Evolutionary conservation across 2,797 vertebrate species (phyloP).

Genomic region (Phataginus tetradactyla): DNA sequence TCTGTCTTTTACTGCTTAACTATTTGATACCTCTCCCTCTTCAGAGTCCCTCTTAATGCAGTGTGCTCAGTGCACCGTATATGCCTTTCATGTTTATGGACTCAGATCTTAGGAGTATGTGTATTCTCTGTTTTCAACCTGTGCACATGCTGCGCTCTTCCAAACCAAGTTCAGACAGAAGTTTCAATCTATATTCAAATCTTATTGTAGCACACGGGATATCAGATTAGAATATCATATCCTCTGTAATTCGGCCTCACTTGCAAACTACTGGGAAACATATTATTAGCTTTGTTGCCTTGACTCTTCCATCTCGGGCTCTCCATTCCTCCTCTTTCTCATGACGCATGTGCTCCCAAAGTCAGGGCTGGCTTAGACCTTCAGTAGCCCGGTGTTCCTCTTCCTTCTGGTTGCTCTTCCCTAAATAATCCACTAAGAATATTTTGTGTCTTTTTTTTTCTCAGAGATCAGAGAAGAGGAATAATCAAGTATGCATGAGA

Average conservation of each 20-base stretch:
- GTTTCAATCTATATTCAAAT: not conserved
- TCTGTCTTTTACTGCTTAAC: not conserved
- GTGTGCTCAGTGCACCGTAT: not conserved
- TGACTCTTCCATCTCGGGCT: not conserved
- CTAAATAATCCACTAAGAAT: not conserved
- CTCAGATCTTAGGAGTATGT: not conserved
- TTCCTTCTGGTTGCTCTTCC: not conserved
- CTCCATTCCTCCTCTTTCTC: not conserved
- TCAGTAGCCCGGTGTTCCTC: not conserved
- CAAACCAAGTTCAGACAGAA: not conserved
- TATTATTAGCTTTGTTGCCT: not conserved
- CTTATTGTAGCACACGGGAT: not conserved
- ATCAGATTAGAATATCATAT: not conserved
- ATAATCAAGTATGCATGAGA: not conserved
- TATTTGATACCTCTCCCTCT: not conserved
- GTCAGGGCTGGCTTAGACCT: not conserved
- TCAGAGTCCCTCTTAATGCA: not conserved
- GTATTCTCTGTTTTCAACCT: not conserved
- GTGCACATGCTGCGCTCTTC: not conserved
- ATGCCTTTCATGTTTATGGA: not conserved
- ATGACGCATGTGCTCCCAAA: not conserved
- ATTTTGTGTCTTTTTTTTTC: conserved; percentile 46
- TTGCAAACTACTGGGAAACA: not conserved
- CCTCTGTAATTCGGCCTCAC: not conserved
- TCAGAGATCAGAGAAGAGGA: not conserved